phyloP scores from a whole-genome alignment of 2,888 invertebrate species.

The Yponomeuta malinellus region DNA sequence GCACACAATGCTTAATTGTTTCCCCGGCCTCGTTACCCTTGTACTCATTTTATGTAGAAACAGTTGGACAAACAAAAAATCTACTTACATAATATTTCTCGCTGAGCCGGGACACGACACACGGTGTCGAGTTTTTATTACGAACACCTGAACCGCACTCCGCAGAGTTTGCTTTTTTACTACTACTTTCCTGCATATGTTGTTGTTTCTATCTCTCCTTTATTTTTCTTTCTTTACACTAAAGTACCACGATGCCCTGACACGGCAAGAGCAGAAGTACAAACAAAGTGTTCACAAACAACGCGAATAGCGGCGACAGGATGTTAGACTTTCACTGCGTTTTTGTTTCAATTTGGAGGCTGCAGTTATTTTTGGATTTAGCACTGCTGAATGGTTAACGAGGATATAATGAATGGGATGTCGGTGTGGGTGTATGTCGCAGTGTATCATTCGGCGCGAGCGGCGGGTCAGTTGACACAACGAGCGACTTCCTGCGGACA shows the following conservation, averaged over 20 bases:
- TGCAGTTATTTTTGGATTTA: slow-evolving; percentile 12
- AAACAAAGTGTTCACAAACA: slow-evolving; percentile 7
- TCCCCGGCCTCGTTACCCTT: not conserved
- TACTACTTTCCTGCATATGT: slow-evolving; percentile 16
- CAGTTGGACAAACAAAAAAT: slow-evolving; percentile 10
- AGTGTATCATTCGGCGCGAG: slow-evolving; percentile 25
- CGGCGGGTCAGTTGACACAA: slow-evolving; percentile 63
- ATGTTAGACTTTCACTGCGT: slow-evolving; percentile 14
- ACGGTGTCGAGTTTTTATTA: slow-evolving; percentile 16
- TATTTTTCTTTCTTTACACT: slow-evolving; percentile 15
- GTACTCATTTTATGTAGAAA: not conserved
- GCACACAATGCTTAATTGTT: not conserved
- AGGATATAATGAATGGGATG: slow-evolving; percentile 15
- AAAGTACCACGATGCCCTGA: slow-evolving; percentile 21
- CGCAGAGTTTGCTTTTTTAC: slow-evolving; percentile 17
- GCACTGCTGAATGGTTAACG: slow-evolving; percentile 11
- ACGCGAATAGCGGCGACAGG: not conserved
- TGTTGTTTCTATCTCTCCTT: slow-evolving; percentile 13
- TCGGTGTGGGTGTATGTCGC: slow-evolving; percentile 14
- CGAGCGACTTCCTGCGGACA: slow-evolving; percentile 63
- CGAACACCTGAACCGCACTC: slow-evolving; percentile 18
- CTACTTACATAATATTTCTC: slow-evolving; percentile 10
- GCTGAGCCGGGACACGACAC: slow-evolving; percentile 11
- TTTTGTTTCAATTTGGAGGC: slow-evolving; percentile 12
- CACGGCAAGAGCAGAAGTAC: slow-evolving; percentile 6